Base-by-base conservation (phyloP, 2,888 invertebrate genomes). In the Athalia circularis region DNA sequence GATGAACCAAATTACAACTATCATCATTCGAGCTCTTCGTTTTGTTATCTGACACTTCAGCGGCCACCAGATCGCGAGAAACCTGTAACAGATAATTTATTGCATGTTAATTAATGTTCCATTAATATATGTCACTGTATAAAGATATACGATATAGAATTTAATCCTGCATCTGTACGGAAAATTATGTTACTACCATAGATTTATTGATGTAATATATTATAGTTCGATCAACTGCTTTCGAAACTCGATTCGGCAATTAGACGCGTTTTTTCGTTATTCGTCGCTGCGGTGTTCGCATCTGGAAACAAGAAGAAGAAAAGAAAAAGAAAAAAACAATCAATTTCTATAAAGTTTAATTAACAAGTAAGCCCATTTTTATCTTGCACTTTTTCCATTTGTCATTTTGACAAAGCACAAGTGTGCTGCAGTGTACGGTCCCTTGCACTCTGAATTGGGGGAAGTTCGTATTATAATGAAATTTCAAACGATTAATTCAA, bases 61-160 rank as follows among this genome's bases (percentile, higher is more conserved):
- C 2, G 97, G 97, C 95, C 97, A 97, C 96, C 98, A 98, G 86
- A 98, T 98, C 65, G 98, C 98, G 84, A 98, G 93, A 90, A 98
- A 98, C 92, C 98, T 98, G 95, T 15, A 95, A 93, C 92, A 91
- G 91, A 54, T 5, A 0, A 48, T 52, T 72, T 13, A 15, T 47
- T 47, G 45, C 3, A 59, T 52, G 11, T 45, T 59, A 9, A 13
- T 13, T 13, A 47, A 7, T 59, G 8, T 3, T 72, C 5, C 4
- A 54, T 54, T n/a, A 9, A 54, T 11, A 11, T 54, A 54, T 7
- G 54, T 11, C 7, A 7, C 7, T 4, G 54, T 7, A 7, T 54
- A 54, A 54, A 7, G 9, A n/a, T n/a, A n/a, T n/a, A n/a, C n/a
- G n/a, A n/a, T n/a, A n/a, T n/a, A n/a, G n/a, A n/a, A n/a, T n/a